Base-by-base conservation (phyloP, 1,140 invertebrate species). In the Conus ventricosus region DNA sequence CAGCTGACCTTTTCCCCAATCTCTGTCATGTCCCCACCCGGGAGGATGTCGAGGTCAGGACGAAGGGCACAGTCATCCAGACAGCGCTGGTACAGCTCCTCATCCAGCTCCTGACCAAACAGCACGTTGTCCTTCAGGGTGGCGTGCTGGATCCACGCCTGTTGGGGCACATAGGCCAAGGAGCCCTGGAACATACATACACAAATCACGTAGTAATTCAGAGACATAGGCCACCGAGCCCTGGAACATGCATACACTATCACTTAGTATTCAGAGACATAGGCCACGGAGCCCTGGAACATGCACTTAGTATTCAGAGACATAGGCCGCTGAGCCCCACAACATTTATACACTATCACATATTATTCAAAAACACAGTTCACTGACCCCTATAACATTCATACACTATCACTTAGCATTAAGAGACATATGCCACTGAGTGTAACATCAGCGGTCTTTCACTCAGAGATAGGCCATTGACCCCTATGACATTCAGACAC, bases 71-170 rank as follows among this genome's bases (percentile, higher is more conserved):
- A 94, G 90, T 95, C 93, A 94, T 96, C 95, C 92, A 96, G 94
- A 39, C 95, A 95, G 75, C 89, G 92, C 15, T 95, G 91, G 91
- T 96, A 96, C 63, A 87, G 85, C n/a, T 89, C 86, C 83, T 94
- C 87, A 90, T 92, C 96, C 96, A 90, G 97, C 0, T 93, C 85
- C 86, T 96, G 94, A n/a, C 94, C 97, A 94, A 98, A 98, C 4
- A 98, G 93, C 89, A 98, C 97, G 94, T 98, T 98, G 71, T 98
- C 97, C 83, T 96, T 96, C 23, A 98, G 95, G 0, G 97, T 97
- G 23, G 96, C 96, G 93, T 98, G 98, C 71, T 97, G 94, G 1
- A 98, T 96, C 98, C 98, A 99, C 0, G 98, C 97, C 85, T 97
- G 96, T 94, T 98, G 98, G 0, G 97, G 96, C 5, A 97, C 97